Base-by-base conservation (phyloP, 2,888 invertebrate species). In the Apotomis betuletana region DNA sequence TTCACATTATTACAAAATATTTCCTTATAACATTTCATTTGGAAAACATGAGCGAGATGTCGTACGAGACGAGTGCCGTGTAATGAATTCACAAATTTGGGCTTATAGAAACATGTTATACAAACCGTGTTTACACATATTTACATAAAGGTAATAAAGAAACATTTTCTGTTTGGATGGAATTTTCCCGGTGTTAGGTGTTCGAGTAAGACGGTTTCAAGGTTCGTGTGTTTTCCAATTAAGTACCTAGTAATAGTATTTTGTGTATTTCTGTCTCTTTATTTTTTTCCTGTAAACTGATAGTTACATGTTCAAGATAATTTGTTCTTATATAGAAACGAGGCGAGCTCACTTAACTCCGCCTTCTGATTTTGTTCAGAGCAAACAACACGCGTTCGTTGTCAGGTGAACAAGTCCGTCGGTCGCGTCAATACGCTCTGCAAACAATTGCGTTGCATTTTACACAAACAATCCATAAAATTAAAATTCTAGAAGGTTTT, bases 1-100 rank as follows among this genome's bases (percentile, higher is more conserved):
- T 10, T 49, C 10, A 49, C 41, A 6, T 41, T 41, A 41, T 41
- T 41, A 10, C 49, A 49, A 10, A 6, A 49, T 49, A 49, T 49
- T 49, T 10, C 10, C 49, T 10, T 3, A 49, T 10, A 15, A 13
- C 9, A 15, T 15, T 60, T 5, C 15, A 10, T 60, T 60, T 60
- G 60, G 15, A 46, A 61, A 46, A 61, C 27, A 49, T 49, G 49
- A 41, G 41, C 41, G 41, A 41, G 41, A 36, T 46, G 27, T 61
- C 8, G 44, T 3, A 9, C 5, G 15, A 10, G 9, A 62, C 12
- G 27, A 27, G 36, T 8, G 55, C 8, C 55, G 55, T 62, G n/a
- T 36, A n/a, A 62, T 62, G 51, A 62, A 62, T 62, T 62, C 61
- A 51, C 36, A 62, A 62, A 61, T 36, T n/a, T n/a, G 36, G 49